Conservation (phyloP, 2,888 invertebrate genomes). For the Protula sp. region DNA sequence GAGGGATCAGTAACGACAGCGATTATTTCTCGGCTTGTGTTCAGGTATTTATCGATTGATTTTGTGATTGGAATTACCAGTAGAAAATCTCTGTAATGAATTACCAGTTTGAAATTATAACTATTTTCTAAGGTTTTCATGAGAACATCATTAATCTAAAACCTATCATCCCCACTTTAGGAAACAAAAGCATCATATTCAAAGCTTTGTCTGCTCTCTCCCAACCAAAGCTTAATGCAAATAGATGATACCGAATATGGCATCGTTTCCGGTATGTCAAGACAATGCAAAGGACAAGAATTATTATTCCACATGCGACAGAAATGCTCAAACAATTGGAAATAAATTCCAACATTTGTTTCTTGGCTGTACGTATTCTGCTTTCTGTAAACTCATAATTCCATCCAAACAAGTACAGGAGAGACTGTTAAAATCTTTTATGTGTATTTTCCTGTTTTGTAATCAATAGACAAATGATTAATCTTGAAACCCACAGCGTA, state of each 20-base stretch:
- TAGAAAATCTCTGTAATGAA: neutral
- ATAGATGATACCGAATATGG: neutral
- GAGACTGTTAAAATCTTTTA: neutral
- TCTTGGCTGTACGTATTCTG: neutral
- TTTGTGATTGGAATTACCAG: neutral
- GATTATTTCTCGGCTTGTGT: neutral
- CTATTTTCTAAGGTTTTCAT: neutral
- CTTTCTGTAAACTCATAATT: neutral
- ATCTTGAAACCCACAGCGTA: neutral
- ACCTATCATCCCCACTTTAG: neutral
- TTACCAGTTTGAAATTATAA: neutral
- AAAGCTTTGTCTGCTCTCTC: neutral
- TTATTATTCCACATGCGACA: neutral
- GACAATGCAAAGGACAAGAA: neutral
- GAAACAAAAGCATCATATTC: slow-evolving; percentile 1
- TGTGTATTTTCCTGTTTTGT: neutral
- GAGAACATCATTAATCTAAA: neutral
- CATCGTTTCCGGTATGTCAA: neutral
- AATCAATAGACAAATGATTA: neutral
- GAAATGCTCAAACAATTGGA: too few relatives aligned
- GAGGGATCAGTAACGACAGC: neutral
- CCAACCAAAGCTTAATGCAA: neutral
- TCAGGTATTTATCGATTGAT: neutral
- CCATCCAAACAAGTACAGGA: neutral
- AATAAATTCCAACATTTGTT: too few relatives aligned